Evolutionary conservation across 2,113 vertebrate species (phyloP).

Genomic region (Cynopterus brachyotis): DNA sequence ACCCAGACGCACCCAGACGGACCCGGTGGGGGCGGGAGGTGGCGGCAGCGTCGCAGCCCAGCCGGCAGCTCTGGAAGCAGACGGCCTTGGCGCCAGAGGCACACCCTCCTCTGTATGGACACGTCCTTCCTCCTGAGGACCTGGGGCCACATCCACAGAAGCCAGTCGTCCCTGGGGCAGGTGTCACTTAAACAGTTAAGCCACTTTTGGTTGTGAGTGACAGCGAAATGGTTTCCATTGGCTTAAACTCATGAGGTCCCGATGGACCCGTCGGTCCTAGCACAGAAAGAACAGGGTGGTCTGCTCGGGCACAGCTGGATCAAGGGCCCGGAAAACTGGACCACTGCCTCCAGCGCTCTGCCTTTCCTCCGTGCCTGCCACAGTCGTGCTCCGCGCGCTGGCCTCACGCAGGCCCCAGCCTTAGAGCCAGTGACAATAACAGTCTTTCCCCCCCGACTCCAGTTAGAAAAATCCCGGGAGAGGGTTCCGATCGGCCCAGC

Average conservation of each 20-base stretch:
- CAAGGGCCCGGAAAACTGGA: background rate
- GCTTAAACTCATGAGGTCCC: background rate
- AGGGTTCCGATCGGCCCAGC: background rate
- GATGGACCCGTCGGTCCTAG: background rate
- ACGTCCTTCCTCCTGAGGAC: constrained; percentile 78
- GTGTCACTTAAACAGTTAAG: constrained; percentile 79
- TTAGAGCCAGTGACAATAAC: background rate
- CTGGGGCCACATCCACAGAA: constrained; percentile 77
- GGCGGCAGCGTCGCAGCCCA: background rate
- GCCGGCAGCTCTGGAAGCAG: background rate
- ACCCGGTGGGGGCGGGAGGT: too few relatives aligned
- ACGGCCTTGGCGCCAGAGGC: background rate
- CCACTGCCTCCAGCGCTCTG: background rate
- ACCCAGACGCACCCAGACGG: background rate
- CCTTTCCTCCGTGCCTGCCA: background rate
- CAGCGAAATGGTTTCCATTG: background rate
- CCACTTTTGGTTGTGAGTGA: background rate
- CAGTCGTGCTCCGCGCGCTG: background rate
- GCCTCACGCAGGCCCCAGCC: background rate
- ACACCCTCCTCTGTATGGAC: constrained; percentile 67
- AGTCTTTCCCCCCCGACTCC: background rate
- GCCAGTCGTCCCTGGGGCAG: constrained; percentile 76
- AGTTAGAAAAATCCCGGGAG: background rate
- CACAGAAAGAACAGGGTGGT: background rate
- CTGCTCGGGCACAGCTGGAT: background rate